Evolutionary conservation across 2,888 invertebrate genomes (phyloP).

Genomic region (Byasa hedistus): DNA sequence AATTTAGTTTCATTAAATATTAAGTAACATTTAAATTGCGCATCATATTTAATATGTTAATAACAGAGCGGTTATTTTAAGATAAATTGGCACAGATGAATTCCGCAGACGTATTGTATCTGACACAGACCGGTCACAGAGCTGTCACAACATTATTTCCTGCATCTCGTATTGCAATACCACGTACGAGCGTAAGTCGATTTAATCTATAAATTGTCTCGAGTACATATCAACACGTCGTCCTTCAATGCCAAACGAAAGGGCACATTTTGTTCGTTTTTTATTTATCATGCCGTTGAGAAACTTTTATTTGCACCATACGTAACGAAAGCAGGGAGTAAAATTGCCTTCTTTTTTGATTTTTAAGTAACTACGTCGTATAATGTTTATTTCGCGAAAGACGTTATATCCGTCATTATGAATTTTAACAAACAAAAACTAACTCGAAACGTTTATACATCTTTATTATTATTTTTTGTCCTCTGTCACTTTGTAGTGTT

Average conservation of each 20-base stretch:
- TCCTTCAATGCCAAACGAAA: constrained; percentile 46
- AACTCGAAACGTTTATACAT: not conserved
- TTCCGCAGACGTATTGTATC: constrained; percentile 54
- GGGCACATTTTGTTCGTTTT: constrained; percentile 7
- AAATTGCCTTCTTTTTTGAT: not conserved
- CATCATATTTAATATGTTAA: constrained; percentile 22
- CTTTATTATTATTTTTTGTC: not conserved
- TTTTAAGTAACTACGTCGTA: not conserved
- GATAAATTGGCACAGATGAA: constrained; percentile 54
- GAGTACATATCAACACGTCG: constrained; percentile 31
- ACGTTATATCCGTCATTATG: too few species aligned
- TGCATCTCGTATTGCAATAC: constrained; percentile 35
- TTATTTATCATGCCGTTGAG: not conserved
- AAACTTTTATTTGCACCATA: not conserved
- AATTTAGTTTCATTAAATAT: too few species aligned
- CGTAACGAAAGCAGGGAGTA: not conserved
- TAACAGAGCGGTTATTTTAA: constrained; percentile 36
- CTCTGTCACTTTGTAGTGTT: not conserved
- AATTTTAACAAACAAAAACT: not conserved
- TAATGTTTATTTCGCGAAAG: too few species aligned
- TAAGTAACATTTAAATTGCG: too few species aligned
- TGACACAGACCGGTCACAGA: constrained; percentile 53
- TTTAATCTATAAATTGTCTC: constrained; percentile 32
- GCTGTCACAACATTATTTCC: constrained; percentile 55
- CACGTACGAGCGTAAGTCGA: constrained; percentile 28